These are phyloP conservation scores for Chaetodon auriga DNA, from an alignment of 2,113 vertebrate genomes.

Conservation along the genomic window DNA sequence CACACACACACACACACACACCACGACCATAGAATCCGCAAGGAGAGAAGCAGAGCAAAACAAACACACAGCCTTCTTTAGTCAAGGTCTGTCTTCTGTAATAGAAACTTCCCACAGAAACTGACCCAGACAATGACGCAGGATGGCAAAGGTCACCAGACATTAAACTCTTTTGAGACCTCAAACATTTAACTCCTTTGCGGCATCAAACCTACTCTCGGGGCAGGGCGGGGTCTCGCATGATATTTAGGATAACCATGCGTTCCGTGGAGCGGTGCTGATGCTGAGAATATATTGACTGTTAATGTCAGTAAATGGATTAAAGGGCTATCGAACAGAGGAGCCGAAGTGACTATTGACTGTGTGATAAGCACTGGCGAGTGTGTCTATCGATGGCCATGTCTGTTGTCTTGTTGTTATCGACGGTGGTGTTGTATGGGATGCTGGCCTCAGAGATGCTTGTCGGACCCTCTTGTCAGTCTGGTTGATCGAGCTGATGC, in stretches of 20 bases:
- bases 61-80: constrained; percentile 71
- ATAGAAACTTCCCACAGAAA: constrained; percentile 73
- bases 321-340: constrained; percentile 53
- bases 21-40: constrained; percentile 45
- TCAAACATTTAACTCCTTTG: constrained; percentile 59
- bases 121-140: constrained; percentile 53
- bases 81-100: constrained; percentile 75
- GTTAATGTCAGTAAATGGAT: constrained; percentile 67
- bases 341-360: constrained; percentile 70
- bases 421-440: constrained; percentile 44
- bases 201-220: constrained; percentile 17
- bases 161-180: constrained; percentile 62
- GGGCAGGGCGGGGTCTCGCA: neutral
- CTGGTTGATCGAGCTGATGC: constrained; percentile 65
- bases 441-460: constrained; percentile 51
- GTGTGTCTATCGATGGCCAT: constrained; percentile 67
- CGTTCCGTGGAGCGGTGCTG: neutral
- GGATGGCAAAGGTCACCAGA: constrained; percentile 70
- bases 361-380: constrained; percentile 72
- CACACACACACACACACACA: constrained; percentile 23
- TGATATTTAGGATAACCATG: constrained; percentile 47
- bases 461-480: constrained; percentile 68
- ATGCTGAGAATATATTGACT: constrained; percentile 32
- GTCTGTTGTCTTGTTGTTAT: constrained; percentile 77
- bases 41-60: constrained; percentile 64